phyloP scores from a whole-genome alignment of 2,797 vertebrate species.

The Capromys pilorides region DNA sequence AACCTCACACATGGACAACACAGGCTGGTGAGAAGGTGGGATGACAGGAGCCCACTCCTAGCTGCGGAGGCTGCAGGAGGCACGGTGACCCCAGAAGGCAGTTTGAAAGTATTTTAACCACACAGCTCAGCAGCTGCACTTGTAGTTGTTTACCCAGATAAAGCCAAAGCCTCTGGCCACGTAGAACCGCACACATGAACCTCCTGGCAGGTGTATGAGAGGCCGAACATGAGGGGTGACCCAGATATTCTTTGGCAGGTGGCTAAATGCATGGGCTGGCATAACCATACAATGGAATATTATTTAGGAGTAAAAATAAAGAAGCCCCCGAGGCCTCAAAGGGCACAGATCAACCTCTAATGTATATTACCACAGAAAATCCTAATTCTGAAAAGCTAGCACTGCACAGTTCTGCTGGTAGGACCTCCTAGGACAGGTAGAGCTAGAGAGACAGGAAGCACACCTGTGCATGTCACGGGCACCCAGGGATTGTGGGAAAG shows the following conservation, averaged over 20 bases:
- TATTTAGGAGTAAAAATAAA: not conserved
- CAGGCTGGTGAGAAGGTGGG: not conserved
- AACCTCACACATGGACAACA: not conserved
- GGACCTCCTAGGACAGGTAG: not conserved
- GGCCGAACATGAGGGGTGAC: not conserved
- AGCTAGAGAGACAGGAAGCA: not conserved
- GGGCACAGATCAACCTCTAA: not conserved
- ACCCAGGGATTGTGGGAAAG: not conserved
- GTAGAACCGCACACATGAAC: not conserved
- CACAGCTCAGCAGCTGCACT: not conserved
- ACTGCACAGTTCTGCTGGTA: not conserved
- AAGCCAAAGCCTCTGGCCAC: slow-evolving; percentile 1
- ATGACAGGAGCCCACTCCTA: not conserved
- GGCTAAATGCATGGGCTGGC: not conserved
- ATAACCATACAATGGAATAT: not conserved
- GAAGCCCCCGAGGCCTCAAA: not conserved
- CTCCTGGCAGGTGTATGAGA: not conserved
- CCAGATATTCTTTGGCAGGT: not conserved
- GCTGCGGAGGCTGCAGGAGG: not conserved
- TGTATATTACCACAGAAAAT: not conserved
- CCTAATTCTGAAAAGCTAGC: not conserved
- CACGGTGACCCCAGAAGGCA: not conserved
- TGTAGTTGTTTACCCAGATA: not conserved
- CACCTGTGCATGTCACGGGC: not conserved
- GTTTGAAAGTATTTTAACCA: not conserved